Conservation (phyloP, 64 coral and sea anemone species). For the Hydrozoanthus tunicans region DNA sequence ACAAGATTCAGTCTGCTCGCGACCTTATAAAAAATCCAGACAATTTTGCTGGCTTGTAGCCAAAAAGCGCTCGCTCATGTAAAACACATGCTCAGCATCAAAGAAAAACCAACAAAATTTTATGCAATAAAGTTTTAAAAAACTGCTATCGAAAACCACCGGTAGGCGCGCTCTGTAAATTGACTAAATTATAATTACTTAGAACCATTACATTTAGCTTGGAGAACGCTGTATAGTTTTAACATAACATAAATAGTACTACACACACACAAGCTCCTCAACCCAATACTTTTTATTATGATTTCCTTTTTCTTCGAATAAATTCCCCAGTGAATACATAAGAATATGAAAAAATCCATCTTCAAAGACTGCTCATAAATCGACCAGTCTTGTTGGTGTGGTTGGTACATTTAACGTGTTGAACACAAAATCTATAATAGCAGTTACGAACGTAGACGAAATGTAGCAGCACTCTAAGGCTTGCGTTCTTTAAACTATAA, state of each 20-base stretch:
- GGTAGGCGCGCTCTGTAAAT: too few relatives aligned
- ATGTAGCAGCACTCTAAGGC: background rate
- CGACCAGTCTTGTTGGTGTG: constrained; percentile 24
- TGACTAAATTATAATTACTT: too few relatives aligned
- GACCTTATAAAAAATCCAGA: constrained; percentile 3
- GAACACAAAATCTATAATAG: background rate
- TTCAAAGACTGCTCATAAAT: constrained; percentile 46
- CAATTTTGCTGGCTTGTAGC: background rate
- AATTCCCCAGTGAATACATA: constrained; percentile 37
- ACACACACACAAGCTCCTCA: background rate
- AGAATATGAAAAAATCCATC: constrained; percentile 4
- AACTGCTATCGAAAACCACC: background rate
- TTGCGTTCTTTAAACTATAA: background rate
- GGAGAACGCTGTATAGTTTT: too few relatives aligned
- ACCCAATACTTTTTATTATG: constrained; percentile 52
- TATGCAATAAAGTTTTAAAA: background rate
- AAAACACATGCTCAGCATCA: background rate
- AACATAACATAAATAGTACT: too few relatives aligned
- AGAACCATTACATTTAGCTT: too few relatives aligned
- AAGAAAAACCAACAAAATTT: background rate
- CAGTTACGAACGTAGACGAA: background rate
- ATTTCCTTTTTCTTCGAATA: background rate
- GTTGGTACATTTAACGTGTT: background rate
- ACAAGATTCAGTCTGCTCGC: background rate
- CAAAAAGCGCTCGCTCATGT: background rate